These are phyloP conservation scores for Meliscaeva auricollis DNA, from an alignment of 2,888 invertebrate genomes.

Conservation along the genomic window DNA sequence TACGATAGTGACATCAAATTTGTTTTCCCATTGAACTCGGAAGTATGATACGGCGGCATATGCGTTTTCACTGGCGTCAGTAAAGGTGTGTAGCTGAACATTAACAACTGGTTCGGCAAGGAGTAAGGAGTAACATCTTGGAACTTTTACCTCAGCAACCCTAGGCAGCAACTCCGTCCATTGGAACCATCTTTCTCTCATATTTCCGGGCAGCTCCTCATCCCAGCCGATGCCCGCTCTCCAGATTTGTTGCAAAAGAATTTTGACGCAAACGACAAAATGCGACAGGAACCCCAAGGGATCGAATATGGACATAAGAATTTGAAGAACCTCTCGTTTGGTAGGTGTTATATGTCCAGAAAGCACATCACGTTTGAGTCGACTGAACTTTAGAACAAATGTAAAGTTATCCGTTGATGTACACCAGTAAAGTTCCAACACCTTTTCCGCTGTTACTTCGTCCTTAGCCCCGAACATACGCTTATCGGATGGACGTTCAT, in stretches of 20 bases:
- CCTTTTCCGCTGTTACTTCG: slow-evolving; percentile 24
- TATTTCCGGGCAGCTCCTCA: slow-evolving; percentile 50
- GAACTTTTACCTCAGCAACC: slow-evolving; percentile 39
- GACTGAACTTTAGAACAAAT: slow-evolving; percentile 19
- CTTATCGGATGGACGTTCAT: slow-evolving; percentile 32
- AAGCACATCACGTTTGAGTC: slow-evolving; percentile 11
- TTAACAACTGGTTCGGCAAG: slow-evolving; percentile 38
- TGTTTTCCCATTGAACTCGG: slow-evolving; percentile 47
- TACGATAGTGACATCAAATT: slow-evolving; percentile 59
- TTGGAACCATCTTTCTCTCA: slow-evolving; percentile 43
- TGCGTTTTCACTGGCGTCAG: slow-evolving; percentile 71
- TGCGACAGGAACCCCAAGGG: slow-evolving; percentile 45
- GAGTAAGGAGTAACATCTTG: slow-evolving; percentile 57
- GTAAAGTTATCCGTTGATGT: slow-evolving; percentile 35
- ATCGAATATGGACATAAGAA: slow-evolving; percentile 52
- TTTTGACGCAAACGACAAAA: slow-evolving; percentile 69
- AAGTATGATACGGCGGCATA: slow-evolving; percentile 76
- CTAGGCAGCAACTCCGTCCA: slow-evolving; percentile 32
- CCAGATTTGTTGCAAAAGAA: slow-evolving; percentile 73
- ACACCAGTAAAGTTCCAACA: slow-evolving; percentile 43
- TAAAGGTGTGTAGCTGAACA: slow-evolving; percentile 54
- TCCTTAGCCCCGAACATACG: background rate
- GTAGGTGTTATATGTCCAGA: slow-evolving; percentile 25
- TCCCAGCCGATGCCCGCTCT: slow-evolving; percentile 63
- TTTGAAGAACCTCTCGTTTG: slow-evolving; percentile 45